Conservation (phyloP, 2,797 vertebrate species). For the Ambastaia sidthimunki region DNA sequence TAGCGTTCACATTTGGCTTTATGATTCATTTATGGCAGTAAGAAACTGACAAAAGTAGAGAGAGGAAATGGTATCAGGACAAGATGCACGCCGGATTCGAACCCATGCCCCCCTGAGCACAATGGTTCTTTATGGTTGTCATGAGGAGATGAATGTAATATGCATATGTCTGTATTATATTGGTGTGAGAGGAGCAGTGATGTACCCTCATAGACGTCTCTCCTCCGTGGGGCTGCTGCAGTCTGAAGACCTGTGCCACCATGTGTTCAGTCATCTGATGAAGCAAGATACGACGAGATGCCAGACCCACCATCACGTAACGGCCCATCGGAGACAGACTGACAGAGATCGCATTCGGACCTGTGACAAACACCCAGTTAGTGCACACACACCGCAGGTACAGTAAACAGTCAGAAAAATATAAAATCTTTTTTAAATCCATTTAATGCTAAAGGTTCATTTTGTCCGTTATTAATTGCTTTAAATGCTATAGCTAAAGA, state of each 20-base stretch:
- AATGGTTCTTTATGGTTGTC: not conserved
- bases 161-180: too few relatives aligned
- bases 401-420: not conserved
- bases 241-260: slow-evolving; percentile 98
- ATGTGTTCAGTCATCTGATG: slow-evolving; percentile 98
- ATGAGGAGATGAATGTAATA: too few relatives aligned
- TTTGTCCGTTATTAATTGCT: slow-evolving; percentile 30
- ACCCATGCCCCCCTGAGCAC: not conserved
- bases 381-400: not conserved
- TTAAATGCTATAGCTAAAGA: slow-evolving; percentile 19
- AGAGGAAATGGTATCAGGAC: not conserved
- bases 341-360: slow-evolving; percentile 97
- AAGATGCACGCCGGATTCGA: not conserved
- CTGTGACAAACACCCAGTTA: slow-evolving; percentile 66
- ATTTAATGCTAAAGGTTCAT: not conserved
- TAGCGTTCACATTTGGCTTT: not conserved
- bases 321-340: slow-evolving; percentile 97
- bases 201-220: slow-evolving; percentile 97
- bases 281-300: slow-evolving; percentile 93
- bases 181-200: slow-evolving; percentile 29
- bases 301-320: slow-evolving; percentile 97
- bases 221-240: slow-evolving; percentile 95
- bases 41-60: not conserved
- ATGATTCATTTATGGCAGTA: not conserved
- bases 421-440: slow-evolving; percentile 8